Base-by-base conservation (phyloP, 2,888 invertebrate species). In the Luperina nickerlii region DNA sequence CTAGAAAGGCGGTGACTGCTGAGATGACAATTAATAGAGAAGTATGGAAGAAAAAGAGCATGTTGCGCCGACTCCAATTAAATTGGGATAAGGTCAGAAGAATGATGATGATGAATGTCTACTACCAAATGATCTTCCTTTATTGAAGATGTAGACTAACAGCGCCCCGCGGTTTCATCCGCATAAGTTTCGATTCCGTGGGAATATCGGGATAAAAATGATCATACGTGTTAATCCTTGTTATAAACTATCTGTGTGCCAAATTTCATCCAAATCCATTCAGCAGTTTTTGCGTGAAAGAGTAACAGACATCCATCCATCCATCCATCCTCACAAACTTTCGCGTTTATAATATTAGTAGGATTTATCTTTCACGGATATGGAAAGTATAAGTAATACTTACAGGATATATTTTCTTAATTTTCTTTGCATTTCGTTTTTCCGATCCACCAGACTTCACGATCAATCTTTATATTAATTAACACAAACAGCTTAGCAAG, bases 401-500 rank as follows among this genome's bases (percentile, higher is more conserved):
- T 3, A 2, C 9, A 48, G 18, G 42, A 45, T 9, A 18, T n/a
- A 1, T 20, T 48, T 68, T 20, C 1, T 48, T n/a, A n/a, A 11
- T 68, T 68, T 69, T 20, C 11, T 48, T 48, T 13, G 4, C 8
- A 2, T 38, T 54, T 32, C 32, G 4, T 15, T 57, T 57, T 38
- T 3, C 8, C 1, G 13, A 62, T 11, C 7, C 20, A 62, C 20
- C 2, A 63, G 18, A 5, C 2, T 27, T 54, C 27, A n/a, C 24
- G 20, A 51, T 45, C 51, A 27, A 51, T 51, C 8, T 45, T n/a
- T 9, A 32, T 13, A 69, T 3, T 2, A 7, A 69, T 74, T 65
- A n/a, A 60, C n/a, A 71, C 24, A 51, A 60, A 54, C 38, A 72
- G 67, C 65, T 38, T 62, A 66, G 68, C 62, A 83, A 71, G 38